Base-by-base conservation (phyloP, 2,888 invertebrate genomes). In the Timandra comae region DNA sequence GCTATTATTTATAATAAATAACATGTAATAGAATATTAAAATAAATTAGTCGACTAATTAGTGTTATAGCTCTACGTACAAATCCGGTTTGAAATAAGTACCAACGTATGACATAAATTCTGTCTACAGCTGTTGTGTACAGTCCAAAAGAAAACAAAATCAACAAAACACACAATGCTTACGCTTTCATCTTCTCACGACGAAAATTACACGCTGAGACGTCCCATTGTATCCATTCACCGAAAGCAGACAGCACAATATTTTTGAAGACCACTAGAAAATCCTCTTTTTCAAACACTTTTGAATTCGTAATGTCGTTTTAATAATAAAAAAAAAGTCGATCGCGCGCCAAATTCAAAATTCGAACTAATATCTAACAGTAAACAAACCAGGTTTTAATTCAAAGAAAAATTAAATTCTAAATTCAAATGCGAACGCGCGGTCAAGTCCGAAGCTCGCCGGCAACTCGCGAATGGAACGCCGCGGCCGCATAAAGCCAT, bases 151-250 rank as follows among this genome's bases (percentile, higher is more conserved):
- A 49, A 50, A 59, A 56, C 40, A 60, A 52, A 52, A 59, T 58
- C 44, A 63, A 68, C 49, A 61, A 63, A 63, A 47, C 47, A 56
- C 48, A 69, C 58, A 70, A 69, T 72, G 63, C 84, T 84, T 74
- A 84, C 84, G 72, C 66, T 78, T 71, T 79, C 84, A 85, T 85
- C 80, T 81, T 84, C 73, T 63, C 56, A 64, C 56, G 64, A 66
- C 67, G 63, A 71, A 70, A 69, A 78, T 78, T 71, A 77, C 76
- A 62, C 56, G 63, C 54, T 58, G 61, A 59, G 63, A 71, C 70
- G 62, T 63, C 55, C 64, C 73, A 78, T 80, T 77, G 73, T 79
- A 55, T 63, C 57, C 67, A 67, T 68, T 68, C 69, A 62, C n/a
- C 16, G 16, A 16, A 16, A 16, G 59, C 56, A 55, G 46, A 51